Base-by-base conservation (phyloP, 2,113 vertebrate species). In the Axis porcinus region DNA sequence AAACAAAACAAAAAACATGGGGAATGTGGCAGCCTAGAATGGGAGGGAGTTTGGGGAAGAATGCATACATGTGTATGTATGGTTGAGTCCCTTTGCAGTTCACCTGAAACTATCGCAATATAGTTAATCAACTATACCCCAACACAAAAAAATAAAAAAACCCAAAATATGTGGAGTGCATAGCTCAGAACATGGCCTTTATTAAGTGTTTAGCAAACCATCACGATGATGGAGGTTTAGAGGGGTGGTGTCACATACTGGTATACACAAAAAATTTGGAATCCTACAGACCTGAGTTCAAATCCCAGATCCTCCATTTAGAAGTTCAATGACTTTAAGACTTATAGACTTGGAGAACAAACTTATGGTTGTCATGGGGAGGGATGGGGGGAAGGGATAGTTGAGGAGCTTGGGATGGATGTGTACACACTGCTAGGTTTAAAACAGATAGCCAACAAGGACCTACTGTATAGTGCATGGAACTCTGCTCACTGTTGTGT, bases 161-260 rank as follows among this genome's bases (percentile, higher is more conserved):
- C n/a, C 2, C 47, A 92, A 84, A 64, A 54, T 28, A 28, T 2
- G 9, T 1, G 33, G 30, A 19, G 43, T 3, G 16, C 81, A 40
- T 50, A 52, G 54, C 23, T 76, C 79, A 54, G 79, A 79, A 23
- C 52, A 12, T 13, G 25, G 47, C 50, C 85, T 52, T 92, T 54
- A 27, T 16, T 19, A 17, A 67, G 88, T 4, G 43, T 47, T 94
- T 58, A 6, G 81, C 5, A 47, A 78, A 47, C 36, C 28, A 16
- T 21, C 25, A 2, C 17, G 1, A 6, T 4, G n/a, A 7, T 2
- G 36, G 36, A 1, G 25, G 17, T 21, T 62, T 36, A n/a, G 30
- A 64, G 33, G 79, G 2, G 30, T 45, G 4, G 8, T 81, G 13
- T 23, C 45, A 14, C 28, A 12, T 1, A 28, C 17, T 2, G 60